Conservation (phyloP, 2,113 vertebrate species). For the Chaetorhynchus papuensis region DNA sequence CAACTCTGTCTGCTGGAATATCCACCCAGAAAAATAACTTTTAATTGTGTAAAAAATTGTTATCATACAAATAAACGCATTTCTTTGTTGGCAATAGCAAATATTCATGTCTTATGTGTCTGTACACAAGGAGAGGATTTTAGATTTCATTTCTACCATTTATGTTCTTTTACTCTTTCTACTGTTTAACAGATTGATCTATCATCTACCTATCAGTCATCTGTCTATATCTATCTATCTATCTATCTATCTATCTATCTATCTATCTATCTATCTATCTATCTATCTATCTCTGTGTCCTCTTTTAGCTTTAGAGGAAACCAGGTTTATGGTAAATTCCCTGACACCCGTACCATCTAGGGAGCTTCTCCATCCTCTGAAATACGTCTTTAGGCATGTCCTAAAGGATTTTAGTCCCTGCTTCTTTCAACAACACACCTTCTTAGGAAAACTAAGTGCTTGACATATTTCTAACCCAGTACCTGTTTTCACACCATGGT, state of each 20-base stretch:
- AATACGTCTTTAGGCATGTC: not conserved
- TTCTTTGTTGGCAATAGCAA: not conserved
- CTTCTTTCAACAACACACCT: not conserved
- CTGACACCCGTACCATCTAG: not conserved
- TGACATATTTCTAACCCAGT: not conserved
- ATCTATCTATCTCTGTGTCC: not conserved
- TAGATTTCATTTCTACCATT: not conserved
- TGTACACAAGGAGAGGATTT: not conserved
- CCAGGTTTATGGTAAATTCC: not conserved
- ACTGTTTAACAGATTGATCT: not conserved
- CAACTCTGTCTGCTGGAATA: not conserved
- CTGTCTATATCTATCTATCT: not conserved
- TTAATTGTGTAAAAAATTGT: not conserved
- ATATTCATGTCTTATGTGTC: not conserved
- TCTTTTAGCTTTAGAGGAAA: not conserved
- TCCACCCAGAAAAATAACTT: not conserved
- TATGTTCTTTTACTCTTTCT: not conserved
- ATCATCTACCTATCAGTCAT: too few relatives aligned
- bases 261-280: too few relatives aligned
- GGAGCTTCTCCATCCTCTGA: not conserved
- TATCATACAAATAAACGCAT: not conserved
- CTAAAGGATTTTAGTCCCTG: not conserved
- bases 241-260: not conserved
- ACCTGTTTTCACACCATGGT: not conserved
- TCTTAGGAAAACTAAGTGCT: not conserved